Base-by-base conservation (phyloP, 2,797 vertebrate species). In the Carcharodon carcharias region DNA sequence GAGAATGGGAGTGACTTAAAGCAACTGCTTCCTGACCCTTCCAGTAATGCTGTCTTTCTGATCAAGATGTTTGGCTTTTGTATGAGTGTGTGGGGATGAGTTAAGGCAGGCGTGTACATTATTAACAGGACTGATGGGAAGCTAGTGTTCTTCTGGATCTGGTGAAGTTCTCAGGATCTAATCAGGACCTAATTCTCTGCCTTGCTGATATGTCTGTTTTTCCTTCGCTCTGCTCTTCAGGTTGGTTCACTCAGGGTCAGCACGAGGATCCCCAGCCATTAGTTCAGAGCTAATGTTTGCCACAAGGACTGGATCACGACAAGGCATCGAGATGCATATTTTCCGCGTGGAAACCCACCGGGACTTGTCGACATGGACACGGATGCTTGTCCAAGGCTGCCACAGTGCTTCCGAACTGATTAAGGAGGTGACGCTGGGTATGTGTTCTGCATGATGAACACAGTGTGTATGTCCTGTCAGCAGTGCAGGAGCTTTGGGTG, bases 281-380 rank as follows among this genome's bases (percentile, higher is more conserved):
- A 98, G 98, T 63, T 98, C 98, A 0, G 99, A 99, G 96, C 98
- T 99, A 96, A 98, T 98, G 0, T 99, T 99, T 1, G 98, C 98
- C 97, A 99, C 99, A 0, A 98, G 99, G 96, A 99, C 99, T 0
- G 99, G 99, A 77, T 99, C 99, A 0, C 98, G 98, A 1, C 99
- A 99, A 82, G 99, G 99, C 12, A 98, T 99, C 35, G 99, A 99
- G 97, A 99, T 98, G 96, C 99, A 99, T 67, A 91, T 99, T 50
- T 99, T 99, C 97, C 97, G 99, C 0, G 99, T 99, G 97, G 99
- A 99, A 97, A 99, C 98, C 0, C 99, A 99, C 97, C 98, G 99
- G 96, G 99, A 99, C 96, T 98, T 99, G 97, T 99, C 99, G 0
- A 98, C 98, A 0, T 99, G 99, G 99, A 99, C 99, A 0, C 98